Conservation (phyloP, 2,888 invertebrate genomes). For the Abrostola triplasia region DNA sequence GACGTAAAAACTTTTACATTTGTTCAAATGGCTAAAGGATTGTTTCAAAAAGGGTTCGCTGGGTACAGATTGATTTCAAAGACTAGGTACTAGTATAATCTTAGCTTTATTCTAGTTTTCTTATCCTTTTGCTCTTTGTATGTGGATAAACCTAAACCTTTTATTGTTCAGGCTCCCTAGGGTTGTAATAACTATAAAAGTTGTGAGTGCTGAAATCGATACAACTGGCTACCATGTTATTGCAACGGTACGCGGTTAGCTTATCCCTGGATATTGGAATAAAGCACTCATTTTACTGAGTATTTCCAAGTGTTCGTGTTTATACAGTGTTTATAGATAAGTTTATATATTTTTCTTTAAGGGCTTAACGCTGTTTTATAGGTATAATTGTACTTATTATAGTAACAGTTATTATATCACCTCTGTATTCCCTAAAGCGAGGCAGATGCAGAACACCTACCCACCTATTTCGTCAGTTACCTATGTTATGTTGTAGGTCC, state of each 20-base stretch:
- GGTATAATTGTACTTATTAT: too few species aligned
- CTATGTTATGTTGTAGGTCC: too few species aligned
- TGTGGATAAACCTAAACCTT: slow-evolving; percentile 17
- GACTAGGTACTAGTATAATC: neutral
- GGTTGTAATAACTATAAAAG: slow-evolving; percentile 39
- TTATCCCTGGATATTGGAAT: neutral
- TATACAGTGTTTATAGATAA: too few species aligned
- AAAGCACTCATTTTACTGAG: slow-evolving; percentile 2
- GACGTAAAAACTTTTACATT: too few species aligned
- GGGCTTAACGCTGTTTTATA: too few species aligned
- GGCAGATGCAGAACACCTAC: too few species aligned
- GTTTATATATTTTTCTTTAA: too few species aligned
- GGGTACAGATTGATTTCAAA: neutral
- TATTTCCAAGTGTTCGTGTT: neutral
- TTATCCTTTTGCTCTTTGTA: slow-evolving; percentile 23
- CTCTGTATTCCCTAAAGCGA: too few species aligned
- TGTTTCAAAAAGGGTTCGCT: neutral
- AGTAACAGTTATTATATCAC: too few species aligned
- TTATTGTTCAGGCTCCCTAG: slow-evolving; percentile 26
- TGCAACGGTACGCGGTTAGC: slow-evolving; percentile 6
- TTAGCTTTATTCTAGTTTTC: slow-evolving; percentile 20
- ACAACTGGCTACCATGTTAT: slow-evolving; percentile 16
- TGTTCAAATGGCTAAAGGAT: neutral
- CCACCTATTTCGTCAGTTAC: too few species aligned
- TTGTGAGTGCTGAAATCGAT: slow-evolving; percentile 39